Percentiles rank a stretch among this genome's conserved stretches.
Evolutionary conservation across 2,888 invertebrate genomes (phyloP).

Genomic region (Melikaiella ostensackeni): DNA sequence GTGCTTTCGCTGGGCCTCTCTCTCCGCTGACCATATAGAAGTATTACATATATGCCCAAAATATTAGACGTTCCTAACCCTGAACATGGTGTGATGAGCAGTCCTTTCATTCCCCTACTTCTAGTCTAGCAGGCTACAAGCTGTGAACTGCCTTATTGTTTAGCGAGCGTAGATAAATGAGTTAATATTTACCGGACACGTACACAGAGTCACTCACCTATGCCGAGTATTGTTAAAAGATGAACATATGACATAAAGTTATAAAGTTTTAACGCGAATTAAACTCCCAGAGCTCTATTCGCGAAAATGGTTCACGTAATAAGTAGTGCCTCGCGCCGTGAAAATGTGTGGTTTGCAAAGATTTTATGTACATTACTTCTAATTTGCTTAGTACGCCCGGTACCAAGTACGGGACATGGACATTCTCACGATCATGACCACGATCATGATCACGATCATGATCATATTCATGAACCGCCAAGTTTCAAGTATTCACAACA

Average conservation of each 20-base stretch:
- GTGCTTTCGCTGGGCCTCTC: too few species aligned
- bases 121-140: too few species aligned
- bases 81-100: too few species aligned
- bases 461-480: constrained; percentile 78
- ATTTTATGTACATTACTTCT: not conserved
- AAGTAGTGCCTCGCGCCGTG: not conserved
- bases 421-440: constrained; percentile 74
- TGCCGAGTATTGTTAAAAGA: not conserved
- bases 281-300: not conserved
- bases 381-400: not conserved
- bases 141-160: too few species aligned
- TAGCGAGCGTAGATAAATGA: too few species aligned
- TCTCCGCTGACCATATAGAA: too few species aligned
- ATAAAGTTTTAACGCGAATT: not conserved
- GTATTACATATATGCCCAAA: too few species aligned
- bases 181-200: too few species aligned
- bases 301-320: not conserved
- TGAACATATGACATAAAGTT: constrained; percentile 1
- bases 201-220: too few species aligned
- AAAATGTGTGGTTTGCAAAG: not conserved
- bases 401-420: constrained; percentile 76
- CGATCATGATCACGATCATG: constrained; percentile 76
- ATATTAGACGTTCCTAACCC: too few species aligned
- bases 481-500: constrained; percentile 90
- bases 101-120: too few species aligned